Evolutionary conservation across 2,113 vertebrate genomes (phyloP).

Genomic region (Gila orcuttii): DNA sequence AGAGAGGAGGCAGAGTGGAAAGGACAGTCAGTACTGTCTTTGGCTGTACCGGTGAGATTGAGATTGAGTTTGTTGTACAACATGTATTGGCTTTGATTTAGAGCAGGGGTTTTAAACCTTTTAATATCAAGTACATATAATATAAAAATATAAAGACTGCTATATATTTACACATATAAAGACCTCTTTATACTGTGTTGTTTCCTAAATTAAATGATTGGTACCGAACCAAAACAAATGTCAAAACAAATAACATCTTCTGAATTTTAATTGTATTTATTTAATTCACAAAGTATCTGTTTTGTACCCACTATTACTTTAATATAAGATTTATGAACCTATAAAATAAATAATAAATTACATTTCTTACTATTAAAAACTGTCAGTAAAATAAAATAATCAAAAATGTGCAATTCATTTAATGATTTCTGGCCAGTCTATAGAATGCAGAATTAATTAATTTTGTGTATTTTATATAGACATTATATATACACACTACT

Average conservation of each 20-base stretch:
- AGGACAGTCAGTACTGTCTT: constrained; percentile 20
- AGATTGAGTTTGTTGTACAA: not conserved
- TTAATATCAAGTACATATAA: not conserved
- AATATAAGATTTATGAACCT: too few relatives aligned
- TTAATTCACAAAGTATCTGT: not conserved
- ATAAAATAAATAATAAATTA: too few relatives aligned
- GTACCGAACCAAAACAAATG: not conserved
- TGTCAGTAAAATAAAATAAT: not conserved
- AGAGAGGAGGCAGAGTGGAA: constrained; percentile 46
- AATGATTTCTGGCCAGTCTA: not conserved
- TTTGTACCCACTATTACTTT: not conserved
- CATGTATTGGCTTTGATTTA: not conserved
- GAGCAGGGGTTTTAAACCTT: not conserved
- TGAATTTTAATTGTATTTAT: not conserved
- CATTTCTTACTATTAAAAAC: not conserved
- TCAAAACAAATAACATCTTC: not conserved
- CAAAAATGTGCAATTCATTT: not conserved
- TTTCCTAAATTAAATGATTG: not conserved
- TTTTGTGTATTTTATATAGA: not conserved
- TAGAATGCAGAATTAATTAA: not conserved
- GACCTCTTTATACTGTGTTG: not conserved
- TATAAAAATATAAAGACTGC: not conserved
- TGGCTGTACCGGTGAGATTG: constrained; percentile 59
- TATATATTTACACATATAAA: not conserved
- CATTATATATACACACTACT: not conserved